Conservation (phyloP, 1,140 invertebrate species). For the Panulirus ornatus region DNA sequence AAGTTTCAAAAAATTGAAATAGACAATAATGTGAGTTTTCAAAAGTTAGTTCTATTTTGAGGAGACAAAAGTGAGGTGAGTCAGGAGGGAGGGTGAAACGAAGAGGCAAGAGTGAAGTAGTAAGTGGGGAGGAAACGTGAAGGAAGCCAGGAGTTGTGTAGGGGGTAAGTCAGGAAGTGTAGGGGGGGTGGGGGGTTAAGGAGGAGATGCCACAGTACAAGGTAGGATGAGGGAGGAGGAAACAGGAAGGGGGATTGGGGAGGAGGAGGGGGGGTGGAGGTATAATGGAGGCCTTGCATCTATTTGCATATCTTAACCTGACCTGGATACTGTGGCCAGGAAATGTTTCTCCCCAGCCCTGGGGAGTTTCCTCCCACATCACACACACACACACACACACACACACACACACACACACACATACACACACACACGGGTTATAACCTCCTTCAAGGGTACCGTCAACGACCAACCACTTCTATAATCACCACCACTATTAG, state of each 20-base stretch:
- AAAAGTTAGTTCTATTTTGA: neutral
- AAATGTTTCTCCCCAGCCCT: neutral
- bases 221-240: neutral
- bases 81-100: neutral
- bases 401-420: slow-evolving; percentile 31
- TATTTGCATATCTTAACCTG: slow-evolving; percentile 17
- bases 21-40: too few species aligned
- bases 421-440: slow-evolving; percentile 29
- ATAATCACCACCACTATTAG: too few species aligned
- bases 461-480: too few species aligned
- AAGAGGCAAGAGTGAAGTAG: neutral
- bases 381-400: slow-evolving; percentile 1
- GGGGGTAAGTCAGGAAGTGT: neutral
- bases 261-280: neutral
- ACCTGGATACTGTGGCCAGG: neutral
- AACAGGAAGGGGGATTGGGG: neutral
- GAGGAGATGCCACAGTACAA: neutral
- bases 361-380: too few species aligned
- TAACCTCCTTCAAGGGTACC: too few species aligned
- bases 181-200: neutral
- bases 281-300: neutral
- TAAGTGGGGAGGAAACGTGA: neutral
- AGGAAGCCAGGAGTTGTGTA: too few species aligned
- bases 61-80: too few species aligned
- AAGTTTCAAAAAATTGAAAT: too few species aligned